These are phyloP conservation scores for Hedya salicella DNA, from an alignment of 2,888 invertebrate species.

Conservation along the genomic window DNA sequence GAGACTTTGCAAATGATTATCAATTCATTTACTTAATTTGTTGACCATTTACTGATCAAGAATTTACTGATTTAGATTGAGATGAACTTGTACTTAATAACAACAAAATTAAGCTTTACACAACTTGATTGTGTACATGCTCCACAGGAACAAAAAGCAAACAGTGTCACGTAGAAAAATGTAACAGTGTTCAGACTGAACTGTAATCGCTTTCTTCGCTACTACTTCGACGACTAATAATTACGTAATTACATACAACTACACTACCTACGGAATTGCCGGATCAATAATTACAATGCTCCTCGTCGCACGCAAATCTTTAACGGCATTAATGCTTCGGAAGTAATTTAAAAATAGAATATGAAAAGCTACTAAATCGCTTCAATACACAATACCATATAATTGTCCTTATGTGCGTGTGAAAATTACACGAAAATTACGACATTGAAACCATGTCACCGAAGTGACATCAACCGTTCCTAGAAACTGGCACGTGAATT, in stretches of 20 bases:
- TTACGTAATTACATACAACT: slow-evolving; percentile 25
- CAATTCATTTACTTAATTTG: no score
- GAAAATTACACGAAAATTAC: slow-evolving; percentile 39
- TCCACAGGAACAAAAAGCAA: neutral
- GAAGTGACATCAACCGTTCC: slow-evolving; percentile 28
- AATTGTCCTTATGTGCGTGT: slow-evolving; percentile 19
- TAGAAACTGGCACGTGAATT: slow-evolving; percentile 23
- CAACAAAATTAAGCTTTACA: no score
- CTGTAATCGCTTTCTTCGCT: slow-evolving; percentile 29
- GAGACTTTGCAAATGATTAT: no score
- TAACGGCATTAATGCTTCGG: slow-evolving; percentile 14
- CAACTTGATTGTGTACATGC: neutral
- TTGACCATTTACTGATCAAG: no score
- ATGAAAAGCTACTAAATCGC: slow-evolving; percentile 6
- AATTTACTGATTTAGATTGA: no score
- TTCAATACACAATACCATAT: neutral
- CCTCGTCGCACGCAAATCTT: slow-evolving; percentile 25
- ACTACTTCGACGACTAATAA: slow-evolving; percentile 25
- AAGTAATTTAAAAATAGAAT: slow-evolving; percentile 26
- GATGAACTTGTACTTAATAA: no score
- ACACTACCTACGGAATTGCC: slow-evolving; percentile 23
- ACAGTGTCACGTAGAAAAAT: neutral
- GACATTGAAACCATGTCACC: slow-evolving; percentile 32
- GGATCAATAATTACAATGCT: slow-evolving; percentile 29
- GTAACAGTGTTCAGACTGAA: slow-evolving; percentile 1